Conservation (phyloP, 92 coral and sea anemone genomes). For the Bergia sp. region DNA sequence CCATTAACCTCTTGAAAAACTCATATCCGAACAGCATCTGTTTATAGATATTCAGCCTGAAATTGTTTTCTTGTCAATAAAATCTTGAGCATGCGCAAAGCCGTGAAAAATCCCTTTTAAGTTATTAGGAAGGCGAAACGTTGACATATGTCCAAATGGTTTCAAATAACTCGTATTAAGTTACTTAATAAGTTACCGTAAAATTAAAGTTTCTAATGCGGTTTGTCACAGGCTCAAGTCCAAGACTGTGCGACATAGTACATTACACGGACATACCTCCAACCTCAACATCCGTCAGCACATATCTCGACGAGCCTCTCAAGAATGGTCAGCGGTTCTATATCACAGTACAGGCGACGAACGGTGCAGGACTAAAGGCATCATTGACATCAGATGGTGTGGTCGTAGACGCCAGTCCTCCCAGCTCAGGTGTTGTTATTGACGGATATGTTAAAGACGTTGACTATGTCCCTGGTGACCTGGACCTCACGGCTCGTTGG, state of each 20-base stretch:
- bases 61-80: too few relatives aligned
- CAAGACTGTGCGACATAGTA: conserved; percentile 69
- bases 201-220: background rate
- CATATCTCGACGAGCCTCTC: conserved; percentile 56
- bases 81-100: too few relatives aligned
- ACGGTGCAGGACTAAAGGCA: conserved; percentile 82
- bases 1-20: too few relatives aligned
- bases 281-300: conserved; percentile 53
- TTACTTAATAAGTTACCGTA: background rate
- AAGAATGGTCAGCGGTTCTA: conserved; percentile 73
- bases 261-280: conserved; percentile 39
- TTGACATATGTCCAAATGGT: background rate
- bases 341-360: conserved; percentile 80
- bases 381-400: conserved; percentile 88
- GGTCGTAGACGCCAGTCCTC: conserved; percentile 83
- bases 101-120: too few relatives aligned
- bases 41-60: too few relatives aligned
- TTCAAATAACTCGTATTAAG: too few relatives aligned
- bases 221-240: conserved; percentile 32
- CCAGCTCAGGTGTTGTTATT: conserved; percentile 69
- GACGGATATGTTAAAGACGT: conserved; percentile 70
- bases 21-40: too few relatives aligned
- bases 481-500: conserved; percentile 77
- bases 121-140: too few relatives aligned
- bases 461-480: conserved; percentile 69